Percentiles rank a stretch among this genome's conserved stretches.
phyloP scores from a whole-genome alignment of 2,113 vertebrate species.

The Lycaon pictus region DNA sequence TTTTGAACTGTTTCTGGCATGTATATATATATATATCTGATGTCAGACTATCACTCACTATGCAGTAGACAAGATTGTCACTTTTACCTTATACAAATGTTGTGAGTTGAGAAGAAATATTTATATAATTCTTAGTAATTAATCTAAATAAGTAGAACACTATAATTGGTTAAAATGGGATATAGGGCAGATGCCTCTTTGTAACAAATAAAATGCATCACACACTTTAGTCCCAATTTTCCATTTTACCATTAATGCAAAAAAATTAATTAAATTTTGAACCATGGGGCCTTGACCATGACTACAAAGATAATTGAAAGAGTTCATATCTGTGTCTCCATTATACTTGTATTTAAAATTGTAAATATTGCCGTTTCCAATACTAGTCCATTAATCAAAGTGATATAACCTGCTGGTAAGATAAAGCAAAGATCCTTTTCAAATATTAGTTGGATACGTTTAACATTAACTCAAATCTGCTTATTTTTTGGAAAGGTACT shows the following conservation, averaged over 20 bases:
- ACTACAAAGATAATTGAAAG: not conserved
- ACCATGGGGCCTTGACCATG: not conserved
- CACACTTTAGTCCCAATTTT: not conserved
- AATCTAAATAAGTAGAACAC: not conserved
- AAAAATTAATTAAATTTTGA: conserved; percentile 14
- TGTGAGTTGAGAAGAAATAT: not conserved
- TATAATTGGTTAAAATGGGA: not conserved
- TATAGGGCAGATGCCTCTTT: not conserved
- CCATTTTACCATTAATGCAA: not conserved
- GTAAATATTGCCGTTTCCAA: not conserved
- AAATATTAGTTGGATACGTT: not conserved
- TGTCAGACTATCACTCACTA: not conserved
- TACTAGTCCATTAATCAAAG: not conserved
- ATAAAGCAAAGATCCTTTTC: not conserved
- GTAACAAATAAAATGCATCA: not conserved
- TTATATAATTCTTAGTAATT: not conserved
- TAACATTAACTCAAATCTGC: not conserved
- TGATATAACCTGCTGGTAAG: not conserved
- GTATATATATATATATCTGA: not conserved
- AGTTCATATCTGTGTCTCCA: not conserved
- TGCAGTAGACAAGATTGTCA: not conserved
- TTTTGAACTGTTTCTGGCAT: not conserved
- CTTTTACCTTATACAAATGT: not conserved
- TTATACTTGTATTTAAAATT: not conserved
- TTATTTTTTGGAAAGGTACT: not conserved